These are phyloP conservation scores for Habropoda laboriosa DNA, from an alignment of 1,140 invertebrate species.

Conservation along the genomic window DNA sequence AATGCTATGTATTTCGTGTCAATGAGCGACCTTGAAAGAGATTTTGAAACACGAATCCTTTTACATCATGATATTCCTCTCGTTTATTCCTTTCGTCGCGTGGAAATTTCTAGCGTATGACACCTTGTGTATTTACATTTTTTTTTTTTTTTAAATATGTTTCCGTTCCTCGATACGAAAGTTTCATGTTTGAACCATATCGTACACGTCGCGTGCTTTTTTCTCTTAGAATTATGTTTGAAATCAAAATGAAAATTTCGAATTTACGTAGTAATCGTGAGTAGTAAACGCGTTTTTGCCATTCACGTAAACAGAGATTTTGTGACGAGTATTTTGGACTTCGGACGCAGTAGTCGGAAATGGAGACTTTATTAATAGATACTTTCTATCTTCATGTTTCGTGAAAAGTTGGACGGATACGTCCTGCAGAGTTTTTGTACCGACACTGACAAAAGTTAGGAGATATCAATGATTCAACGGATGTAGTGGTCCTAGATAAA, in stretches of 20 bases:
- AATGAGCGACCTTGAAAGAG: slow-evolving; percentile 42
- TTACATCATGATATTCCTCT: slow-evolving; percentile 9
- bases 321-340: slow-evolving; percentile 36
- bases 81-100: neutral
- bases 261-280: neutral
- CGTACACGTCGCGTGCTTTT: neutral
- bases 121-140: neutral
- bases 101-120: neutral
- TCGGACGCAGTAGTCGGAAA: slow-evolving; percentile 37
- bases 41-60: slow-evolving; percentile 23
- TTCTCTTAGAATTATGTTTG: neutral
- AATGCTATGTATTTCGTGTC: neutral
- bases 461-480: slow-evolving; percentile 70
- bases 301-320: slow-evolving; percentile 7
- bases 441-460: slow-evolving; percentile 38
- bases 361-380: slow-evolving; percentile 51
- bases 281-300: neutral
- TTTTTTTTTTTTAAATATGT: neutral
- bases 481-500: slow-evolving; percentile 69
- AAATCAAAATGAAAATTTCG: neutral
- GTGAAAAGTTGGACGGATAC: slow-evolving; percentile 41
- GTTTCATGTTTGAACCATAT: neutral
- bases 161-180: neutral
- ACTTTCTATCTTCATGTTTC: slow-evolving; percentile 31
- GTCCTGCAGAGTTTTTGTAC: neutral